Evolutionary conservation across 1,140 invertebrate species (phyloP), one percentile per base, ranked within the genome.

Genomic region (Drosophila jambulina): DNA sequence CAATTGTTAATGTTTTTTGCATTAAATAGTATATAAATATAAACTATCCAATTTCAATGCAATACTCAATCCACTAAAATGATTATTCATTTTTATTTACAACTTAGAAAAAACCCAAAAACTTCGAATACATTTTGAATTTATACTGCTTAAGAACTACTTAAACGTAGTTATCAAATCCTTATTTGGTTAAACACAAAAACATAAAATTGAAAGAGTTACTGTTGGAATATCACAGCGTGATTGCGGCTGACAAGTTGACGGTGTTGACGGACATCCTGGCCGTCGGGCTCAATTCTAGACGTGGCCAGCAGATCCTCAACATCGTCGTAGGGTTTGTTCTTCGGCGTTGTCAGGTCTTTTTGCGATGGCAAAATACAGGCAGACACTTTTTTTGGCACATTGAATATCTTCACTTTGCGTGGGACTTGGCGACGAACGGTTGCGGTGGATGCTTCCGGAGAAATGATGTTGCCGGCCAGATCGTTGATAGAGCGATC

Each of bases 231-330:
- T 12, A 29, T 21, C 2, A 21, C 21, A 29, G 17, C 3, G 2
- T 57, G 68, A 42, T 38, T 19, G 0, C 45, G 38, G 4, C 9
- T 38, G 25, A 21, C 13, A 8, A 25, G 10, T 23, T 38, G 57
- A 23, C 34, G 68, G 3, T 71, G 68, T 23, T 25, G 49, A 27
- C 45, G 36, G 34, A 70, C 23, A 9, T 75, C 77, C 25, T 38
- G 32, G 10, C 45, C 48, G 0, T 36, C n/a, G 2, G 40, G 7
- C 6, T 75, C 53, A 23, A 79, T 57, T 19, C 4, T 27, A 6
- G 70, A 21, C 19, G 51, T 40, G 68, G 46, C 46, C 29, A 84
- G 32, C 17, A 67, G 5, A 17, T 80, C 38, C 56, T 84, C 81
- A 12, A 65, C 45, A 17, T 61, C 63, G 7, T 48, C 25, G 10